Evolutionary conservation across 2,797 vertebrate species (phyloP), one percentile per base, ranked within the genome.

Genomic region (Thamnophis elegans): DNA sequence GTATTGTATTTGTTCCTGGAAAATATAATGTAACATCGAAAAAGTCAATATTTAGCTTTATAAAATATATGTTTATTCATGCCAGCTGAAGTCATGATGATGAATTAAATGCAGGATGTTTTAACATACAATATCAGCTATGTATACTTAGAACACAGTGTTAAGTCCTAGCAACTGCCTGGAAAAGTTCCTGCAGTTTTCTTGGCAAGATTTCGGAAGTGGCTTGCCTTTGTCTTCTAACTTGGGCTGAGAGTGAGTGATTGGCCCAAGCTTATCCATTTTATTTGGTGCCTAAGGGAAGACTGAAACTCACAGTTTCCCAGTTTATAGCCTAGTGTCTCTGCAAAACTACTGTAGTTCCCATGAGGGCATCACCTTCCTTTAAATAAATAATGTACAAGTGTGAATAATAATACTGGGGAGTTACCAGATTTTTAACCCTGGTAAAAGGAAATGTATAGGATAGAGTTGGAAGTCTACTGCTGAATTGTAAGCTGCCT

Each of bases 41-140:
- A 60, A 78, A 95, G 65, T 92, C 55, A 89, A 60, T 42, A 42
- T 20, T n/a, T 95, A 53, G 90, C 58, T 94, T 47, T 92, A 36
- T 92, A 36, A 36, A 36, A 36, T 36, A 92, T 92, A 2, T 28
- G 85, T 89, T 93, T 36, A 36, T 36, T 36, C 32, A 53, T 94
- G 88, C 95, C 92, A 54, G 68, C 87, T 91, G 86, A 36, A 68
- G 58, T 11, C 82, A 68, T 73, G 58, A 59, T 94, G 58, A 60
- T 86, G 93, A 82, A 54, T 20, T 0, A 95, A 95, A 87, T 86
- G 59, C 54, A 85, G 92, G 94, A 56, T 95, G 94, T 93, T 88
- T 18, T 62, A 68, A 55, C 51, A 28, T 92, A 93, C 90, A 93
- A 73, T 94, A 58, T 89, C 51, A 28, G 22, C 85, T 96, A 14